Base-by-base conservation (phyloP, 2,888 invertebrate genomes). In the Lymantria dispar region DNA sequence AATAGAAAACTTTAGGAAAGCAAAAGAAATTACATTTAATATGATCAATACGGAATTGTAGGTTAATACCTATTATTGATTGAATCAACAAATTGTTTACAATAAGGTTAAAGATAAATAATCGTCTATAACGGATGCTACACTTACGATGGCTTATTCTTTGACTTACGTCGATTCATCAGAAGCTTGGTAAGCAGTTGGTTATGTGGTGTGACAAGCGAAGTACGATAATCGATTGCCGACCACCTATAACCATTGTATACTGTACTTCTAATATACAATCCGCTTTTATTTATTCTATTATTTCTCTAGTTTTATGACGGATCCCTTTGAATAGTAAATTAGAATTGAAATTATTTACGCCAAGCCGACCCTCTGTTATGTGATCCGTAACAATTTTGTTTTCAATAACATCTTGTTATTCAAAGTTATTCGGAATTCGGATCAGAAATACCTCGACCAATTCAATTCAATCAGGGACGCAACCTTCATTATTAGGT, bases 91-190 rank as follows among this genome's bases (percentile, higher is more conserved):
- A n/a, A n/a, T n/a, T n/a, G n/a, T n/a, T n/a, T n/a, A 22, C 22
- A 22, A 22, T 22, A 22, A 22, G 5, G 22, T 22, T 22, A 22
- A 3, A 22, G 22, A 22, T 22, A 22, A 22, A 22, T 22, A 3
- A 22, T 22, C 22, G 22, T 5, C 5, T 22, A 33, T 57, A 50
- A 64, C 68, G 68, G 71, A 69, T 69, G 78, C 55, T 69, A 69
- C 70, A 71, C 74, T 53, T 65, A 76, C 33, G 8, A 12, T 38
- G 8, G 11, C 12, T 80, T 84, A 82, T 83, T 80, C 84, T 84
- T 84, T 82, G 83, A 83, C 83, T 80, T 83, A 77, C 76, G 82
- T 82, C 80, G 79, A 76, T 77, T 70, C 62, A 67, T 54, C 62
- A 62, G 72, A 76, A 76, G 78, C 72, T 75, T 76, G 80, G 80